Base-by-base conservation (phyloP, 2,888 invertebrate genomes). In the Acholoe squamosa region DNA sequence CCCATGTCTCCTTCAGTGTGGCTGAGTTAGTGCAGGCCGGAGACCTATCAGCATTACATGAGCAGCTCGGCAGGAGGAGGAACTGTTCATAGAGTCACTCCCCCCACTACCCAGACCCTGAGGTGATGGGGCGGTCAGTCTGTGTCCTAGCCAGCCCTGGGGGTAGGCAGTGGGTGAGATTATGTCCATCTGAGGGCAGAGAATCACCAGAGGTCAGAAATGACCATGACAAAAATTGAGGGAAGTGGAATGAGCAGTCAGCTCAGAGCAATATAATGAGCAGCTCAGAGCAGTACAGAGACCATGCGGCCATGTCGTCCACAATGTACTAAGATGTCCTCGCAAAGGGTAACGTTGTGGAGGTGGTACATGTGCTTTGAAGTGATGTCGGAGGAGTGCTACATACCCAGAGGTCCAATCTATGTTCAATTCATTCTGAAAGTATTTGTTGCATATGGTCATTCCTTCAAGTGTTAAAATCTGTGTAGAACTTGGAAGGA, bases 11-110 rank as follows among this genome's bases (percentile, higher is more conserved):
- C 25, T 14, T 61, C 61, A 61, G 5, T 25, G 31, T 76, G n/a
- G 61, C 33, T 80, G 80, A 43, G 80, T 80, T 34, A 80, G 34
- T 80, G 43, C 80, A 33, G 43, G 43, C 80, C 22, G 22, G 80
- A 25, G 76, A 76, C 76, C 76, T 76, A 76, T 76, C 76, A 76
- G 28, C 76, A 76, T 76, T 76, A 76, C 31, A 5, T 33, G 71
- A 71, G 31, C 71, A 28, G 71, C 71, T 71, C 71, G 54, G 12
- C 61, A 7, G 10, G 3, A 43, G 61, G 61, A 61, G 22, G 61
- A n/a, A n/a, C n/a, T 61, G 19, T 14, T 19, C 19, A 0, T 19
- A 3, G 7, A n/a, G 3, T 19, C 3, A 61, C 61, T 61, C 61
- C 61, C n/a, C 61, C 61, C n/a, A 19, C n/a, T n/a, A n/a, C 43